These are phyloP conservation scores for Oostethus manadensis DNA, from an alignment of 2,113 vertebrate species.

Conservation along the genomic window DNA sequence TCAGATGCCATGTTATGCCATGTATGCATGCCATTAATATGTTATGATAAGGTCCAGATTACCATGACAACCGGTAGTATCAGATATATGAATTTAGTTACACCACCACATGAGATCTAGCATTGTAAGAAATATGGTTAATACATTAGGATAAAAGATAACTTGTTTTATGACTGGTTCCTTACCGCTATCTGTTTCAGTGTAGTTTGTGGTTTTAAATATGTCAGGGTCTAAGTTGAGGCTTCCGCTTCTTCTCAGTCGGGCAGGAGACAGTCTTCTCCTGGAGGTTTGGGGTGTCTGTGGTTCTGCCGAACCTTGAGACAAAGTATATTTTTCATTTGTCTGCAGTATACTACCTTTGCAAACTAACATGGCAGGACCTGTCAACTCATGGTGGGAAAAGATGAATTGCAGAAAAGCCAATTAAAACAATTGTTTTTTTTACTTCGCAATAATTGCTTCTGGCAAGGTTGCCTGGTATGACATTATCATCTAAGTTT, in stretches of 20 bases:
- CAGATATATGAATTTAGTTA: too few species aligned
- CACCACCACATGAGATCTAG: too few species aligned
- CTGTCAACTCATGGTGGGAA: not conserved
- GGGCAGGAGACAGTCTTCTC: constrained; percentile 57
- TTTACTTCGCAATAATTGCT: not conserved
- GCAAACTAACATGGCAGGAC: not conserved
- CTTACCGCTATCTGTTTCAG: constrained; percentile 79
- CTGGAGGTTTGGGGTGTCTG: constrained; percentile 66
- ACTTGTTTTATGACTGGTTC: not conserved
- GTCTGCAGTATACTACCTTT: not conserved
- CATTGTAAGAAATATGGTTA: too few species aligned
- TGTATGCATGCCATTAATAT: too few species aligned
- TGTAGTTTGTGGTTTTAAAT: constrained; percentile 63
- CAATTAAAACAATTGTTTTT: not conserved
- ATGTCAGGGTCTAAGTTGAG: constrained; percentile 79
- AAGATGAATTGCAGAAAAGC: not conserved
- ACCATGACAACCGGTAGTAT: too few species aligned
- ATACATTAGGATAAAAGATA: not conserved
- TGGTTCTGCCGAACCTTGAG: constrained; percentile 58
- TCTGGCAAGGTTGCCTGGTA: not conserved
- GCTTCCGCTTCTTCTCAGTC: constrained; percentile 75
- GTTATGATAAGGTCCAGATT: too few species aligned
- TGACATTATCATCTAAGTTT: constrained; percentile 7
- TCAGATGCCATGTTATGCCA: too few species aligned
- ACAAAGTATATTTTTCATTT: constrained; percentile 10